Conservation (phyloP, 2,888 invertebrate species). For the Erpobdella octoculata region DNA sequence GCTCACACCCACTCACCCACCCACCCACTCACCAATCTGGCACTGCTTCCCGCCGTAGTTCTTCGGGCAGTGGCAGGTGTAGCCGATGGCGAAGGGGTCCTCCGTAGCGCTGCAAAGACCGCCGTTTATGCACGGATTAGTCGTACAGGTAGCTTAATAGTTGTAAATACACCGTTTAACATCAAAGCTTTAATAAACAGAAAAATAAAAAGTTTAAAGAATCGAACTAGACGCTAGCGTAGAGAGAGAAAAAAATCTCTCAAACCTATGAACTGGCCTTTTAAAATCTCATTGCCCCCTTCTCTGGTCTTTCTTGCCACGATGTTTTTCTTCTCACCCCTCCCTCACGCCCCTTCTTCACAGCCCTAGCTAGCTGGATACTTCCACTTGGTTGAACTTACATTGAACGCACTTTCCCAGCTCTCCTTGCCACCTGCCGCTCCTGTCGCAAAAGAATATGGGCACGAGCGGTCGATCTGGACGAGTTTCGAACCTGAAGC, state of each 20-base stretch:
- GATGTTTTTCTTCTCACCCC: too few relatives aligned
- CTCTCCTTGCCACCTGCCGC: neutral
- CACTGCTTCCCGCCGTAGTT: conserved; percentile 13
- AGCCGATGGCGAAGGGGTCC: conserved; percentile 9
- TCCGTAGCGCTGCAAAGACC: conserved; percentile 16
- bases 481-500: neutral
- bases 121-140: conserved; percentile 21
- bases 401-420: neutral
- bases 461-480: neutral
- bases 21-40: conserved; percentile 9
- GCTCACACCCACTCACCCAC: neutral
- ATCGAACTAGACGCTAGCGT: too few relatives aligned
- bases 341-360: too few relatives aligned
- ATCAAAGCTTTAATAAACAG: too few relatives aligned
- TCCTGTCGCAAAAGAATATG: neutral
- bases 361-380: too few relatives aligned
- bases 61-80: conserved; percentile 7
- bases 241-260: too few relatives aligned
- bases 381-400: too few relatives aligned
- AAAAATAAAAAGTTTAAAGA: too few relatives aligned
- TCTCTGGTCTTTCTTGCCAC: too few relatives aligned
- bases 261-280: too few relatives aligned
- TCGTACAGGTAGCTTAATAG: neutral
- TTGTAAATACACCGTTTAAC: too few relatives aligned
- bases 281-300: too few relatives aligned